Evolutionary conservation across 1,140 invertebrate species (phyloP), one percentile per base, ranked within the genome.

Genomic region (Lasioglossum albipes): DNA sequence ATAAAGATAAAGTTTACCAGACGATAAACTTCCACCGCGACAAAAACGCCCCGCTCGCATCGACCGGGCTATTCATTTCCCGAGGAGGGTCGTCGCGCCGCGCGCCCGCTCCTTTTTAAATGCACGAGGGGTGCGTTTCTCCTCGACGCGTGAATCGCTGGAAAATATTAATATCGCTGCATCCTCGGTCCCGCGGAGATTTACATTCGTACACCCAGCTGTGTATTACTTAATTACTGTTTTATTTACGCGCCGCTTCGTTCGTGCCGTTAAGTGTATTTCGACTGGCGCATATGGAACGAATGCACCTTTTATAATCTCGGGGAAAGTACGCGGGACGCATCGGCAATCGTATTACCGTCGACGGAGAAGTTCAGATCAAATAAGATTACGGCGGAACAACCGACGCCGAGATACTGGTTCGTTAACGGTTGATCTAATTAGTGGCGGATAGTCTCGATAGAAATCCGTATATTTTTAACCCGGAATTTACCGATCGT

Each of bases 1-100:
- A 85, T 85, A 76, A 76, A 81, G 79, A 83, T 83, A 85, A 85
- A 78, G 78, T 74, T 85, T 66, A 67, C 83, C 75, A 81, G 65
- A 64, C 74, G 83, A 84, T 81, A 85, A 85, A 82, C 64, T 75
- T 62, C 83, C 41, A n/a, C 75, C 54, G 65, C n/a, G 66, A 71
- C 79, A 85, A 82, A 82, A 85, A 85, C 78, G n/a, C 31, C 69
- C 57, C 64, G 62, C 36, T 54, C 57, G 9, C 49, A 42, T 27
- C 52, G 27, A 61, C 18, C 59, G 69, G 75, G 27, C 80, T 85
- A 82, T 78, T 85, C 83, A 82, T 85, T 85, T 85, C 84, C 61
- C 84, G 67, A 27, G 13, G 54, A 72, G 72, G 72, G 79, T 64
- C 69, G 5, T 49, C 64, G 42, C 73, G 54, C 52, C 52, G 75